Conservation (phyloP, 2,113 vertebrate species). For the Turdus rufiventris region DNA sequence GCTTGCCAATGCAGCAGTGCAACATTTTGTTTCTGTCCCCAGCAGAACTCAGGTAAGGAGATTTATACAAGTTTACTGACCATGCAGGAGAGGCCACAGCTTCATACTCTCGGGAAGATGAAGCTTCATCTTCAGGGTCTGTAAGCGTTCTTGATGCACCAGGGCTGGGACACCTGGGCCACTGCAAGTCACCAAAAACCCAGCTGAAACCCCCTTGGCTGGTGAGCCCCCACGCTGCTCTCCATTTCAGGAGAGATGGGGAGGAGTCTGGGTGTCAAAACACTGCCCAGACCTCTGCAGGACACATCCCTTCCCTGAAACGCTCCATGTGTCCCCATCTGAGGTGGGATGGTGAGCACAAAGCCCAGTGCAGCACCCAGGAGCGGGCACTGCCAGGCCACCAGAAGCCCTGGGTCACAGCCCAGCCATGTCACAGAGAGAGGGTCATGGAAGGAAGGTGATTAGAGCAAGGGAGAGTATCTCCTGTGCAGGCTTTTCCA, state of each 20-base stretch:
- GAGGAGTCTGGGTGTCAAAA: not conserved
- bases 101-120: not conserved
- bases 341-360: not conserved
- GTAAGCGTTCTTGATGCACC: not conserved
- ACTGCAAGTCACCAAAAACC: not conserved
- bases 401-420: rapidly evolving
- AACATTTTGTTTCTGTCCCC: not conserved
- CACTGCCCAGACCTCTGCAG: not conserved
- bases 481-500: not conserved
- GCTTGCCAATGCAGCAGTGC: rapidly evolving
- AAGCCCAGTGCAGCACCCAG: not conserved
- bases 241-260: not conserved
- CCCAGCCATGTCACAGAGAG: rapidly evolving
- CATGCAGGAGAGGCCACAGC: not conserved
- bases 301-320: not conserved
- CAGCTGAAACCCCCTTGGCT: not conserved
- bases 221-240: rapidly evolving
- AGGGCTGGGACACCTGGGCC: not conserved
- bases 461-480: not conserved
- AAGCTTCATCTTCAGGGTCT: not conserved
- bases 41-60: not conserved
- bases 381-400: rapidly evolving
- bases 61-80: not conserved
- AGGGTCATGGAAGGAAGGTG: not conserved
- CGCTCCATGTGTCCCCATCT: rapidly evolving